These are phyloP conservation scores for Pluvianellus socialis DNA, from an alignment of 2,113 vertebrate genomes.

Conservation along the genomic window DNA sequence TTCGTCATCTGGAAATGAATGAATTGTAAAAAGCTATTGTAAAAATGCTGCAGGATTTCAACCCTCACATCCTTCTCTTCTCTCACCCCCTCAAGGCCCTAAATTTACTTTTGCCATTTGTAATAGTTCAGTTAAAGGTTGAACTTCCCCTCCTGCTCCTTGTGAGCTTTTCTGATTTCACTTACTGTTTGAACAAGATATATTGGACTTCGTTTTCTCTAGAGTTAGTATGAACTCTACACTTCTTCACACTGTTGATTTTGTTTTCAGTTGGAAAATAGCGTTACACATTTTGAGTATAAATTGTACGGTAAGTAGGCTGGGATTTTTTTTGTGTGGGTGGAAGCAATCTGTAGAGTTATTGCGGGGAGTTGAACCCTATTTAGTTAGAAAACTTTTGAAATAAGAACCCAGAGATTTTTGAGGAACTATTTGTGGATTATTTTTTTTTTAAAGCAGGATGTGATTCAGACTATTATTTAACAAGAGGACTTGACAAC, in stretches of 20 bases:
- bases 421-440: not conserved
- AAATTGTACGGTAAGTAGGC: constrained; percentile 17
- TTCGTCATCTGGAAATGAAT: constrained; percentile 18
- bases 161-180: constrained; percentile 17
- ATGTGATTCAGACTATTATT: constrained; percentile 54
- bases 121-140: constrained; percentile 27
- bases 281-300: not conserved
- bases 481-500: not conserved
- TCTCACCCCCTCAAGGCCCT: not conserved
- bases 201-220: constrained; percentile 12
- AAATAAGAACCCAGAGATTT: constrained; percentile 26
- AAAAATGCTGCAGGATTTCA: constrained; percentile 38
- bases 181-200: not conserved
- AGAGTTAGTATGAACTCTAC: constrained; percentile 7
- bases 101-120: constrained; percentile 45
- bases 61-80: not conserved
- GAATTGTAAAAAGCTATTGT: constrained; percentile 2
- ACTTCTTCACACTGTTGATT: constrained; percentile 11
- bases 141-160: constrained; percentile 18
- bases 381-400: constrained; percentile 34
- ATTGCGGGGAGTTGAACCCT: not conserved
- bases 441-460: not conserved
- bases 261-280: constrained; percentile 48
- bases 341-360: constrained; percentile 50
- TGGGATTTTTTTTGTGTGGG: not conserved